Percentiles rank a stretch among this genome's conserved stretches.
phyloP scores from a whole-genome alignment of 1,140 invertebrate species.

The Eriosoma lanigerum region DNA sequence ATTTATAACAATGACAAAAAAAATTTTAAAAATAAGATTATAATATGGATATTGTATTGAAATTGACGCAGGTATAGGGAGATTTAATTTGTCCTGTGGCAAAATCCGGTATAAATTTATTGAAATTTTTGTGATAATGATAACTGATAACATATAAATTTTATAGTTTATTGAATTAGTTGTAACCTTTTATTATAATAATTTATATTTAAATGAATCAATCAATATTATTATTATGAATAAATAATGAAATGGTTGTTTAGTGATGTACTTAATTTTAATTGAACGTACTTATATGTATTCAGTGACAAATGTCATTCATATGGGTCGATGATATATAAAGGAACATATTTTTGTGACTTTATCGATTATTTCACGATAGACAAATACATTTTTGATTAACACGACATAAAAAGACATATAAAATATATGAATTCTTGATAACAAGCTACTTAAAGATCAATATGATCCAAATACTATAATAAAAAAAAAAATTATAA shows the following conservation, averaged over 20 bases:
- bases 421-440: conserved; percentile 9
- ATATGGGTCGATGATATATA: neutral
- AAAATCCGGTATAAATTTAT: neutral
- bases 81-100: neutral
- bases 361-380: neutral
- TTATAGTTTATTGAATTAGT: no score
- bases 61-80: conserved; percentile 45
- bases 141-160: neutral
- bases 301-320: neutral
- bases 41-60: conserved; percentile 23
- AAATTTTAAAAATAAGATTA: neutral
- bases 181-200: no score
- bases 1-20: conserved; percentile 18
- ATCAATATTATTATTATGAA: no score
- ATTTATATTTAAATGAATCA: no score
- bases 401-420: neutral
- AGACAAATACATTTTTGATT: neutral
- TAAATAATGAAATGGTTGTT: no score
- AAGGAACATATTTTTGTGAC: conserved; percentile 26
- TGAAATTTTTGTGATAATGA: neutral
- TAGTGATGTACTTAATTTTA: neutral
- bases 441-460: conserved; percentile 27
- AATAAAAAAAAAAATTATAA: conserved; percentile 14
- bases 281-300: neutral
- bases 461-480: conserved; percentile 9